These are phyloP conservation scores for Galerucella nymphaeae DNA, from an alignment of 2,888 invertebrate species.

Conservation along the genomic window DNA sequence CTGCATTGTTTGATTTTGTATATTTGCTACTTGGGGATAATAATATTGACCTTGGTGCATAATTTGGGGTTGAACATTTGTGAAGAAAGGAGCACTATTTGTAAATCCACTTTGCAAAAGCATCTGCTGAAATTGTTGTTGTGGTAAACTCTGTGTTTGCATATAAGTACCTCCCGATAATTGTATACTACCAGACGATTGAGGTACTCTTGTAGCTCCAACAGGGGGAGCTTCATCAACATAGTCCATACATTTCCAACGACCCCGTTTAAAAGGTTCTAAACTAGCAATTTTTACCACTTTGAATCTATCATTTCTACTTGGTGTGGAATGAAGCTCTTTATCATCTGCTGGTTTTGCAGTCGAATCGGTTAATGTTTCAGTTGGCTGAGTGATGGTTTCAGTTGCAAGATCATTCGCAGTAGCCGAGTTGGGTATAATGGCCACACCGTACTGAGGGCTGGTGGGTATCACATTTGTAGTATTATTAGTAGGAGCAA, in stretches of 20 bases:
- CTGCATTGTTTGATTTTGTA: constrained; percentile 59
- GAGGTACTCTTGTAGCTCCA: constrained; percentile 50
- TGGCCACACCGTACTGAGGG: constrained; percentile 74
- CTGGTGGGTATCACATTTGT: constrained; percentile 72
- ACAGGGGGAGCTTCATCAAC: constrained; percentile 71
- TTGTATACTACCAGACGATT: constrained; percentile 57
- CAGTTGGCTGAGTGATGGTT: constrained; percentile 43
- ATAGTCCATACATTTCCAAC: constrained; percentile 84
- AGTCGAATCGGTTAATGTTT: constrained; percentile 49
- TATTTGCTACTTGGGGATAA: constrained; percentile 53
- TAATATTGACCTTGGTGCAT: constrained; percentile 38
- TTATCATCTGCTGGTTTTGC: constrained; percentile 66
- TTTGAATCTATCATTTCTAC: constrained; percentile 75
- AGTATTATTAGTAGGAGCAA: constrained; percentile 54
- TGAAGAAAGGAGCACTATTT: constrained; percentile 56
- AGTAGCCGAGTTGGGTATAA: constrained; percentile 64
- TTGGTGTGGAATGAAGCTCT: constrained; percentile 68
- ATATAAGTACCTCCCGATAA: constrained; percentile 56
- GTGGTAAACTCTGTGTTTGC: constrained; percentile 66
- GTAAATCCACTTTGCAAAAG: constrained; percentile 61
- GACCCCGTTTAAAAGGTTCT: constrained; percentile 79
- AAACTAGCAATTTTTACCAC: constrained; percentile 83
- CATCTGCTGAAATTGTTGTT: constrained; percentile 65
- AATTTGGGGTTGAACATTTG: constrained; percentile 60
- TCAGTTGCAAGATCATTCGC: constrained; percentile 58